These are phyloP conservation scores for Agrochola circellaris DNA, from an alignment of 2,888 invertebrate genomes.

Conservation along the genomic window DNA sequence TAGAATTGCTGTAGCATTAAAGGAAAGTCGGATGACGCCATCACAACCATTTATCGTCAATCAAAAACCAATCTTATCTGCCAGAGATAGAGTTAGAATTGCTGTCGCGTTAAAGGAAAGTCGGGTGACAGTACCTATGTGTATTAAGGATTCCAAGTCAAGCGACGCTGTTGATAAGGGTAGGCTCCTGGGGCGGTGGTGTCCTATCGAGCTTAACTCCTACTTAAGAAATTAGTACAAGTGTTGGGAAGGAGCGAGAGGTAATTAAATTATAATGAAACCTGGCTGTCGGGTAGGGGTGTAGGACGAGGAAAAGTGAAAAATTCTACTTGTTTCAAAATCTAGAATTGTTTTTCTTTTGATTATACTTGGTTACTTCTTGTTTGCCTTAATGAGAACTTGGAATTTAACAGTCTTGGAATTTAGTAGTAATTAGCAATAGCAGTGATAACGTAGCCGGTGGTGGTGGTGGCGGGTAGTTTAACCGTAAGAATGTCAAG, in stretches of 20 bases:
- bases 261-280: conserved; percentile 45
- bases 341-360: not conserved
- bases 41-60: not conserved
- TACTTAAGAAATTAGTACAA: conserved; percentile 74
- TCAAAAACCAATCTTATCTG: conserved; percentile 53
- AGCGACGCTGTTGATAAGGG: conserved; percentile 87
- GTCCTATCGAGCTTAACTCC: conserved; percentile 82
- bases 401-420: no score
- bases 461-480: no score
- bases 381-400: not conserved
- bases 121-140: conserved; percentile 77
- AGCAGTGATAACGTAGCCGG: no score
- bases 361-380: not conserved
- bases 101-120: conserved; percentile 48
- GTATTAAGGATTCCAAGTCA: conserved; percentile 83
- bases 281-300: not conserved
- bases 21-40: conserved; percentile 73
- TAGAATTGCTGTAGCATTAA: conserved; percentile 60
- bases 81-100: conserved; percentile 64
- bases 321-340: no score
- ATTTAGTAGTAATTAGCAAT: no score
- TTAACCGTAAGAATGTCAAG: no score
- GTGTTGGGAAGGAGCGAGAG: conserved; percentile 63
- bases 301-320: not conserved
- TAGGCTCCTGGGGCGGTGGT: conserved; percentile 84